Percentiles rank a stretch among this genome's conserved stretches.
These are phyloP conservation scores for Arctopsyche grandis DNA, from an alignment of 1,140 invertebrate genomes.

Conservation along the genomic window DNA sequence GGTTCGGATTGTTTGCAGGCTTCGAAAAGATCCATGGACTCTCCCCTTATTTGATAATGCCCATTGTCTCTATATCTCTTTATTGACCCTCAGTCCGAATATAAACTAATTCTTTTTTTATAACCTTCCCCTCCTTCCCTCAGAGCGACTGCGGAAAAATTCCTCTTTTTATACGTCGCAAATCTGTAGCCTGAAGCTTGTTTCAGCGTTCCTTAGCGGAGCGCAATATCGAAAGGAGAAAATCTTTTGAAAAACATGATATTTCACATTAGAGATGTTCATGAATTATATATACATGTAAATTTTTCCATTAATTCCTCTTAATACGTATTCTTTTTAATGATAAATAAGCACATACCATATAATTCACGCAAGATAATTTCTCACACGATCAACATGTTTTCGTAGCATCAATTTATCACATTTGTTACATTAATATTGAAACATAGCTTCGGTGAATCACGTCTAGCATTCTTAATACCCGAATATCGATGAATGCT, in stretches of 20 bases:
- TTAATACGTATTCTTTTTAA: too few relatives aligned
- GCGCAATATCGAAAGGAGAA: neutral
- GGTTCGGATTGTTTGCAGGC: too few relatives aligned
- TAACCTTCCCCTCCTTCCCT: constrained; percentile 18
- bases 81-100: constrained; percentile 43
- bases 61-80: constrained; percentile 44
- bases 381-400: too few relatives aligned
- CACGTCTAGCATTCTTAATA: too few relatives aligned
- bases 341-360: too few relatives aligned
- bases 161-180: constrained; percentile 32
- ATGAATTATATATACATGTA: neutral
- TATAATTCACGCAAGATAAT: too few relatives aligned
- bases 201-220: constrained; percentile 11
- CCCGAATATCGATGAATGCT: too few relatives aligned
- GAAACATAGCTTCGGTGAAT: too few relatives aligned
- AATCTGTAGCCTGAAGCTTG: constrained; percentile 39
- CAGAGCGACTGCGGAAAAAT: neutral
- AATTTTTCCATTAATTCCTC: too few relatives aligned
- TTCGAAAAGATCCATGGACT: constrained; percentile 27
- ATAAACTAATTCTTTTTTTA: constrained; percentile 46
- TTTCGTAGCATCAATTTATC: too few relatives aligned
- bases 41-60: constrained; percentile 41
- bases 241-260: constrained; percentile 1
- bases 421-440: too few relatives aligned
- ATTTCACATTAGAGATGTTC: neutral